These are phyloP conservation scores for Drosophila lacertosa DNA, from an alignment of 1,140 invertebrate genomes.

Conservation along the genomic window DNA sequence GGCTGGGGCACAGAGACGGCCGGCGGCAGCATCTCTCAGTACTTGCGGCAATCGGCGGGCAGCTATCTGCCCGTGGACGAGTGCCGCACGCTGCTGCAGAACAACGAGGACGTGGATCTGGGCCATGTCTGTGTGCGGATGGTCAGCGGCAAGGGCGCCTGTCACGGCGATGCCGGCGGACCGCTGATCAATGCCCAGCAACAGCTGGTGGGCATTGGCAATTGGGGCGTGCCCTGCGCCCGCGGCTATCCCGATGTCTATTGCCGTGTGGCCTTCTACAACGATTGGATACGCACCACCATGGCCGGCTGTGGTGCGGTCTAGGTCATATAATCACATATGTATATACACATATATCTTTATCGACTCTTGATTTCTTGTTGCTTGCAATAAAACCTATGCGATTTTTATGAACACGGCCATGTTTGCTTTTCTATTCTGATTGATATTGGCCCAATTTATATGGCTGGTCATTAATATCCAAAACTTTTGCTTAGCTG, in stretches of 20 bases:
- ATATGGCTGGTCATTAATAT: conserved; percentile 65
- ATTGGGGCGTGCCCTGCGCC: conserved; percentile 86
- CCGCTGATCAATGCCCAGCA: conserved; percentile 60
- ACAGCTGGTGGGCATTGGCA: conserved; percentile 73
- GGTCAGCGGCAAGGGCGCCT: conserved; percentile 84
- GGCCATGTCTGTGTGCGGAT: conserved; percentile 87
- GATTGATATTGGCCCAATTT: conserved; percentile 46
- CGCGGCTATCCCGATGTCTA: conserved; percentile 85
- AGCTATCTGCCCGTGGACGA: conserved; percentile 46
- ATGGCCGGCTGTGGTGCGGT: conserved; percentile 53
- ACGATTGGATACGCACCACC: conserved; percentile 79
- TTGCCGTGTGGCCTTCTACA: conserved; percentile 78
- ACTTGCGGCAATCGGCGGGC: conserved; percentile 55
- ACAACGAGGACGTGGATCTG: conserved; percentile 59
- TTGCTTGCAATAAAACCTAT: conserved; percentile 50
- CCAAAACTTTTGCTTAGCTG: conserved; percentile 37
- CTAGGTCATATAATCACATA: conserved; percentile 25
- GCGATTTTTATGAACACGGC: conserved; percentile 51
- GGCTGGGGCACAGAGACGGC: conserved; percentile 85
- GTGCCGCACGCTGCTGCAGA: conserved; percentile 35
- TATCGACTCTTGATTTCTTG: conserved; percentile 35
- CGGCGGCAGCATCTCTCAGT: conserved; percentile 42
- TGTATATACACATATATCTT: neutral
- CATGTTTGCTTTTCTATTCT: conserved; percentile 48
- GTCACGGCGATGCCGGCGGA: conserved; percentile 71